Percentiles rank a stretch among this genome's conserved stretches.
phyloP scores from a whole-genome alignment of 2,113 vertebrate genomes.

The Protobothrops mucrosquamatus region DNA sequence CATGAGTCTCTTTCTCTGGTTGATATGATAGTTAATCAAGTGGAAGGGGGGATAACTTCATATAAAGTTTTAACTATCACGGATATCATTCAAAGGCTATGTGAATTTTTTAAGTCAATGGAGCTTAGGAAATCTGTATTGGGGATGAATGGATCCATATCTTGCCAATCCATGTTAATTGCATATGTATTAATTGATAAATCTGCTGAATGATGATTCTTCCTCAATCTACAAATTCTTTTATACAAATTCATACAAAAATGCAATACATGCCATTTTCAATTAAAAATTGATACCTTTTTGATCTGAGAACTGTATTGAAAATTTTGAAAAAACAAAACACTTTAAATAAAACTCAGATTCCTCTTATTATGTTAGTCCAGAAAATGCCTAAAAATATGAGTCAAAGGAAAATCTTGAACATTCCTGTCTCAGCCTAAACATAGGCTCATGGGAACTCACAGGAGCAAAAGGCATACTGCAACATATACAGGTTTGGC shows the following conservation, averaged over 20 bases:
- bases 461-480: background rate
- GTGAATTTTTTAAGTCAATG: background rate
- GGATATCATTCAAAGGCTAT: background rate
- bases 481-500: background rate
- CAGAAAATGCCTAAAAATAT: background rate
- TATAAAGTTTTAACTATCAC: background rate
- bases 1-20: background rate
- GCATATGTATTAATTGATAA: background rate
- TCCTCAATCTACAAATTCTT: background rate
- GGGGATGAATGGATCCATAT: background rate
- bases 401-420: background rate
- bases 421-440: background rate
- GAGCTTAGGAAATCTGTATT: background rate
- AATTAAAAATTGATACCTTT: background rate
- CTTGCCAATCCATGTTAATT: background rate
- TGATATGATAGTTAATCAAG: constrained; percentile 28
- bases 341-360: background rate
- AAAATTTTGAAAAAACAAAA: background rate
- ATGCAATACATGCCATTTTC: background rate
- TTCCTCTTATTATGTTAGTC: background rate
- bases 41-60: background rate
- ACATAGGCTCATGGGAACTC: background rate
- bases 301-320: background rate
- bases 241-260: background rate
- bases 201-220: background rate